phyloP scores from a whole-genome alignment of 2,888 invertebrate genomes.

The Congeria kusceri region DNA sequence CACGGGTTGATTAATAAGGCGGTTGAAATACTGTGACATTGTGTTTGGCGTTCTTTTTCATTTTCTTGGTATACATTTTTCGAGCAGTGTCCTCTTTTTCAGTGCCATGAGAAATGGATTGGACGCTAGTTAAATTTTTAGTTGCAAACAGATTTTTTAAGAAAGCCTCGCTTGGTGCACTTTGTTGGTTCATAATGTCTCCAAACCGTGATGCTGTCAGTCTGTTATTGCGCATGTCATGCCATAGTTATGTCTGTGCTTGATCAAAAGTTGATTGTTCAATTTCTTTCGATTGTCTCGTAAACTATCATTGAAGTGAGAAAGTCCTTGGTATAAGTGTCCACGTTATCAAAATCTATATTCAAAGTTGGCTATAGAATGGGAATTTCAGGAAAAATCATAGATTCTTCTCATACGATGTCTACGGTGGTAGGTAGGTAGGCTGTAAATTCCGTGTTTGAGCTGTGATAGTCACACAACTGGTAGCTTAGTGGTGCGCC shows the following conservation, averaged over 20 bases:
- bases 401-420: too few relatives aligned
- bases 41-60: background rate
- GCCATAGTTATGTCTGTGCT: too few relatives aligned
- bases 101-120: background rate
- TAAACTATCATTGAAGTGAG: too few relatives aligned
- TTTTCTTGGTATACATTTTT: conserved; percentile 11
- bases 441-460: background rate
- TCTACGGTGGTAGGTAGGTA: background rate
- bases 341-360: too few relatives aligned
- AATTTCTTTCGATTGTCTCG: too few relatives aligned
- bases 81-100: conserved; percentile 1
- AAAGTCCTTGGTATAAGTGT: too few relatives aligned
- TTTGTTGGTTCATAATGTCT: too few relatives aligned
- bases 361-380: too few relatives aligned
- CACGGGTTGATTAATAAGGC: background rate
- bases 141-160: too few relatives aligned
- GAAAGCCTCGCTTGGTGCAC: background rate
- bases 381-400: background rate
- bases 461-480: conserved; percentile 1
- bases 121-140: background rate
- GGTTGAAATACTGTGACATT: conserved; percentile 11
- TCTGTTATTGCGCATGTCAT: too few relatives aligned
- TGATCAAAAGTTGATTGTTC: too few relatives aligned
- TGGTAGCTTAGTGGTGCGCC: conserved; percentile 3
- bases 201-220: too few relatives aligned